phyloP scores from a whole-genome alignment of 1,140 invertebrate genomes.

The Oncopodura yosiiana region DNA sequence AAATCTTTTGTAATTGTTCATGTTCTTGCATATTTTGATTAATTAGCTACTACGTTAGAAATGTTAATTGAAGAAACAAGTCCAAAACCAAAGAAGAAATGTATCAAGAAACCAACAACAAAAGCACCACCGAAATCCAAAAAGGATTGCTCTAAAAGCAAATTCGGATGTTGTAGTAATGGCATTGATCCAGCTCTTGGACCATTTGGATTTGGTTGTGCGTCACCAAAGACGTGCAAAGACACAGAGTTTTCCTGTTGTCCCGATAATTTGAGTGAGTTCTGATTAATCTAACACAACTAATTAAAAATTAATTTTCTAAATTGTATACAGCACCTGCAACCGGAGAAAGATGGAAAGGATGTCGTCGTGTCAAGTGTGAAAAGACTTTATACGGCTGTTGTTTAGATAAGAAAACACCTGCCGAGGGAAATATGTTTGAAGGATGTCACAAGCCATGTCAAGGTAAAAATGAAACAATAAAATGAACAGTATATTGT shows the following conservation, averaged over 20 bases:
- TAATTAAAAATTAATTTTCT: not conserved
- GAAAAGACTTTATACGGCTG: constrained; percentile 72
- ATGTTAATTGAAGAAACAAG: not conserved
- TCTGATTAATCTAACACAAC: constrained; percentile 52
- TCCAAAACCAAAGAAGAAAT: constrained; percentile 11
- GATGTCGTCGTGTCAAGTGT: constrained; percentile 68
- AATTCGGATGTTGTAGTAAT: constrained; percentile 85
- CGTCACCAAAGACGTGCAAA: constrained; percentile 58
- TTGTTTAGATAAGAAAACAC: constrained; percentile 67
- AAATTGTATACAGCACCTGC: not conserved
- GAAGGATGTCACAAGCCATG: constrained; percentile 71
- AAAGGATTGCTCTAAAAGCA: constrained; percentile 17
- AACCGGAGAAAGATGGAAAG: constrained; percentile 37
- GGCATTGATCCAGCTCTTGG: constrained; percentile 68
- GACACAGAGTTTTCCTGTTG: constrained; percentile 83
- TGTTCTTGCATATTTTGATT: not conserved
- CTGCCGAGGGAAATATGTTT: constrained; percentile 67
- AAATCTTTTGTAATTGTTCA: not conserved
- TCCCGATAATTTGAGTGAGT: constrained; percentile 70
- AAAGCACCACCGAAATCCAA: constrained; percentile 19
- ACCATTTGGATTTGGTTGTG: constrained; percentile 73
- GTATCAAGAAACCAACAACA: constrained; percentile 27
- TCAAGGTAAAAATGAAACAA: no score
- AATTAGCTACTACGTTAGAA: not conserved
- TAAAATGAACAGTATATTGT: no score